Evolutionary conservation across 2,113 vertebrate species (phyloP).

Genomic region (Piliocolobus tephrosceles): DNA sequence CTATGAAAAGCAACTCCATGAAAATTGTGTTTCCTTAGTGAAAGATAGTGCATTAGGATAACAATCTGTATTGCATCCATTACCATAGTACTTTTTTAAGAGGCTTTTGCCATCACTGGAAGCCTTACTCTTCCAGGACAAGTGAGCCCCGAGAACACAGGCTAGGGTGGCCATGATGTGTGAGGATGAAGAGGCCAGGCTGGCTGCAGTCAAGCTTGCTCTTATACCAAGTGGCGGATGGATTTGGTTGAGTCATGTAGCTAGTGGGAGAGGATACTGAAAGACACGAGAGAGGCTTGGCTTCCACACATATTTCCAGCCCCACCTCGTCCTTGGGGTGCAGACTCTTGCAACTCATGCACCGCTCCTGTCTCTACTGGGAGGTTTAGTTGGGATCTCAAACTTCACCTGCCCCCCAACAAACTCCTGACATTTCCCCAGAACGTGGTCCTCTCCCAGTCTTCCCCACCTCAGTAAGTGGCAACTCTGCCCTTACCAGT

Average conservation of each 20-base stretch:
- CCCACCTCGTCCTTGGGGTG: not conserved
- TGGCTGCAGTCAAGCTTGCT: not conserved
- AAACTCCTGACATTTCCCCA: not conserved
- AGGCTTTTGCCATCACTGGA: not conserved
- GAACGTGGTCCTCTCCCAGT: not conserved
- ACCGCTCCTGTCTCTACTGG: not conserved
- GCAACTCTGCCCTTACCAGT: not conserved
- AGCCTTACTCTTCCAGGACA: not conserved
- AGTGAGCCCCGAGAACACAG: not conserved
- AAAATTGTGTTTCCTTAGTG: not conserved
- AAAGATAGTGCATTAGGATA: not conserved
- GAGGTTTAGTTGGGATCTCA: not conserved
- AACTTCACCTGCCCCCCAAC: not conserved
- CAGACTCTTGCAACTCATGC: not conserved
- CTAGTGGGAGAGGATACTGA: not conserved
- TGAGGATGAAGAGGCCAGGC: not conserved
- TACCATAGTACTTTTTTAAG: not conserved
- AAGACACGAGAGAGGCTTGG: not conserved
- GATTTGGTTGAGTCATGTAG: not conserved
- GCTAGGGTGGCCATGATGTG: not conserved
- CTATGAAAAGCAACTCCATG: not conserved
- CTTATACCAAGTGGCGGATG: not conserved
- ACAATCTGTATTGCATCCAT: not conserved
- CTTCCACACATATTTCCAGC: not conserved
- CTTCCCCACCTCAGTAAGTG: constrained; percentile 1